Evolutionary conservation across 2,797 vertebrate genomes (phyloP).

Genomic region (Manis crassicaudata): DNA sequence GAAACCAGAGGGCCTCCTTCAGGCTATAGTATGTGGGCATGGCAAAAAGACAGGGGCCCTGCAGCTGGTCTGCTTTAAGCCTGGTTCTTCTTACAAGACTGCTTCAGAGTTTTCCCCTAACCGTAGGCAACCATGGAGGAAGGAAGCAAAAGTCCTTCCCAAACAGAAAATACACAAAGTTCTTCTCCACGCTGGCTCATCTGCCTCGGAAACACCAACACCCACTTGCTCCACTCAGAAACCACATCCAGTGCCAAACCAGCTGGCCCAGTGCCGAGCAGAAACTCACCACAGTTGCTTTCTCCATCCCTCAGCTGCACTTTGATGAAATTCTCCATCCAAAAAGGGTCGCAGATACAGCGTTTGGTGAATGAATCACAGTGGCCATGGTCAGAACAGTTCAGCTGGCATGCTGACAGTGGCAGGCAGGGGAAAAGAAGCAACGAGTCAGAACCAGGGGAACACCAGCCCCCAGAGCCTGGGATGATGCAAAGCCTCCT

Average conservation of each 20-base stretch:
- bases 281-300: conserved; percentile 95
- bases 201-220: conserved; percentile 58
- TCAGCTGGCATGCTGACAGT: conserved; percentile 94
- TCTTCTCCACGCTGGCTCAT: conserved; percentile 45
- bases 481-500: neutral
- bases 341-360: conserved; percentile 97
- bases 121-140: conserved; percentile 19
- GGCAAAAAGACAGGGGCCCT: neutral
- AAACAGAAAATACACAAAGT: conserved; percentile 65
- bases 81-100: neutral
- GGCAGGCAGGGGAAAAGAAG: conserved; percentile 35
- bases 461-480: neutral
- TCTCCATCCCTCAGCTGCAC: conserved; percentile 93
- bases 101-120: conserved; percentile 50
- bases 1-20: neutral
- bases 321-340: conserved; percentile 99
- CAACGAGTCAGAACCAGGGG: neutral
- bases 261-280: neutral
- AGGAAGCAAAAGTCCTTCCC: conserved; percentile 55
- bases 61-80: neutral
- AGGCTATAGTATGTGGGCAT: neutral
- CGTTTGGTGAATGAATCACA: conserved; percentile 96
- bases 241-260: neutral
- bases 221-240: conserved; percentile 18
- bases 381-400: conserved; percentile 96